Evolutionary conservation across 2,888 invertebrate species (phyloP), one percentile per base, ranked within the genome.

Genomic region (Lithophane leautieri): DNA sequence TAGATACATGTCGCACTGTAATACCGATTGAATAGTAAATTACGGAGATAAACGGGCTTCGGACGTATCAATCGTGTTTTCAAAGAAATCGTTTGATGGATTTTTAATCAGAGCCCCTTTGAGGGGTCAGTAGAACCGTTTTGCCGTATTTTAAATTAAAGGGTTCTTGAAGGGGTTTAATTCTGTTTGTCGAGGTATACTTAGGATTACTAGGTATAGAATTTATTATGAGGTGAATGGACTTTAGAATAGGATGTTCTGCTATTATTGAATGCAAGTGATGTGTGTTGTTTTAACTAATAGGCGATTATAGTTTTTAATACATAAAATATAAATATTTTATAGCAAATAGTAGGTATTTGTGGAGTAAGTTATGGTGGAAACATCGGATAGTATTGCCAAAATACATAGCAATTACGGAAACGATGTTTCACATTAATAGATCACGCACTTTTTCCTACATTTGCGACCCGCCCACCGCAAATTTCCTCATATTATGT

Each of bases 11-110:
- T 78, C 77, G 42, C 78, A 44, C 44, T 63, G 65, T 79, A 83
- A 78, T 81, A 79, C 54, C 76, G 74, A 83, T 87, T 76, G 83
- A 85, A 83, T 87, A 75, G 76, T 73, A 86, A 87, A 87, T 81
- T 76, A 85, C 86, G 58, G 78, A 83, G 81, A 79, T 81, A 87
- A 80, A 73, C 70, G 81, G 58, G 8, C 68, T 56, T 58, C 47
- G 62, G 67, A 78, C 76, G 34, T 80, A 80, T 82, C 83, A 78
- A 83, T 87, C 73, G 73, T 25, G 58, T 72, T 85, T 85, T 75
- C 74, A 83, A 61, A 66, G 81, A 81, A 84, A 79, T 61, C 69
- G 71, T 80, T 86, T 83, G 79, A 85, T 86, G 73, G 83, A 76
- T 85, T 81, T 85, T 86, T 85, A 83, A 87, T 83, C 68, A 82